Conservation (phyloP, 92 coral and sea anemone species). For the Parazoanthus swiftii region DNA sequence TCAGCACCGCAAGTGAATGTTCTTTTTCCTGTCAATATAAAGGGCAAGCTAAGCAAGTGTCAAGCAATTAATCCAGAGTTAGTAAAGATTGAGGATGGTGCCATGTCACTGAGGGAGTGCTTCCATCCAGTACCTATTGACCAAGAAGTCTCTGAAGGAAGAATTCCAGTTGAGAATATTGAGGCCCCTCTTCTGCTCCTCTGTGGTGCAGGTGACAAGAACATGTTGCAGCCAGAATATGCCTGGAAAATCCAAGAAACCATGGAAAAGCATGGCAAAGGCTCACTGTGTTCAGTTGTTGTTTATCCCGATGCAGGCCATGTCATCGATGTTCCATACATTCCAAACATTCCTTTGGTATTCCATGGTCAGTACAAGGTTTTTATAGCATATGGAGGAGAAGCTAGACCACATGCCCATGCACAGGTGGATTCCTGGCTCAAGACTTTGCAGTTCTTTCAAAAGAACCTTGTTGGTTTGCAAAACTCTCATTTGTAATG, state of each 20-base stretch:
- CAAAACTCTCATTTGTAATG: conserved; percentile 22
- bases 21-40: conserved; percentile 41
- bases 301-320: conserved; percentile 33
- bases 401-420: conserved; percentile 15
- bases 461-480: conserved; percentile 27
- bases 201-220: conserved; percentile 34
- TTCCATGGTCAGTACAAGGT: conserved; percentile 34
- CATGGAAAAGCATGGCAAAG: conserved; percentile 30
- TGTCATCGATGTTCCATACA: conserved; percentile 24
- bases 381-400: conserved; percentile 28
- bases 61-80: conserved; percentile 3
- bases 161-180: conserved; percentile 35
- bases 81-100: conserved; percentile 6
- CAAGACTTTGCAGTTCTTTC: conserved; percentile 34
- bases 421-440: conserved; percentile 35
- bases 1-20: conserved; percentile 37
- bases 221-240: conserved; percentile 38
- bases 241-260: conserved; percentile 23
- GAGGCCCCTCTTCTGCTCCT: conserved; percentile 19
- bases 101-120: not conserved
- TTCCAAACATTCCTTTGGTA: conserved; percentile 13
- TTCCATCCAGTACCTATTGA: conserved; percentile 24
- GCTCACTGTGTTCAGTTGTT: conserved; percentile 5
- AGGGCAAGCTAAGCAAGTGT: conserved; percentile 8
- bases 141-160: conserved; percentile 31